A percentile compares a stretch with the other conserved stretches of the same genome.
These are phyloP conservation scores for Rhingia rostrata DNA, from an alignment of 2,888 invertebrate genomes.

Conservation along the genomic window DNA sequence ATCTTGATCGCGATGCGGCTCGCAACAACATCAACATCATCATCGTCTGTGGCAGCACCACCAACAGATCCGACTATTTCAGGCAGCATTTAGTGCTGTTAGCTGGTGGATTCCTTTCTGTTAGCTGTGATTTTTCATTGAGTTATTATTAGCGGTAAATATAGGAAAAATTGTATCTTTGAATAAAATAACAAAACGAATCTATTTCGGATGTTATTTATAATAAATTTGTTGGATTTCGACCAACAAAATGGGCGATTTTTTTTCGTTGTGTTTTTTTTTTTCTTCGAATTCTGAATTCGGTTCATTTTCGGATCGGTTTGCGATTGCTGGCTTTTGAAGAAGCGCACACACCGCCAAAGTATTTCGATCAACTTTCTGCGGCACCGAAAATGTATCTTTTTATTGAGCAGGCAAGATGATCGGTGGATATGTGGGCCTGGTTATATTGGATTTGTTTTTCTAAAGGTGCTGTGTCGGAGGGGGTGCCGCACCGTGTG, in stretches of 20 bases:
- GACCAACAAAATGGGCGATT: slow-evolving; percentile 65
- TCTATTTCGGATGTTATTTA: slow-evolving; percentile 74
- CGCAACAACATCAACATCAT: slow-evolving; percentile 44
- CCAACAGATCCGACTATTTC: slow-evolving; percentile 19
- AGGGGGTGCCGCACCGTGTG: slow-evolving; percentile 8
- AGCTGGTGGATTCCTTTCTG: slow-evolving; percentile 63
- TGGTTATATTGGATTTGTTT: slow-evolving; percentile 43
- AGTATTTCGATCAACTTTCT: slow-evolving; percentile 62
- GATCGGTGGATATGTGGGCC: slow-evolving; percentile 28
- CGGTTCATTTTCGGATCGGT: slow-evolving; percentile 45
- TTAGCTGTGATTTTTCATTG: slow-evolving; percentile 71
- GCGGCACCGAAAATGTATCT: slow-evolving; percentile 44
- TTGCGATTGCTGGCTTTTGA: slow-evolving; percentile 23
- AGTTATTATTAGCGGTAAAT: slow-evolving; percentile 75
- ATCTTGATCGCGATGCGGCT: slow-evolving; percentile 47
- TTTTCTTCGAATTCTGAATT: slow-evolving; percentile 25
- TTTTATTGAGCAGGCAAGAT: slow-evolving; percentile 43
- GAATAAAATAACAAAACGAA: slow-evolving; percentile 74
- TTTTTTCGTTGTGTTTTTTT: slow-evolving; percentile 6
- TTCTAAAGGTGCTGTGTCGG: slow-evolving; percentile 24
- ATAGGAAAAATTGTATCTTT: slow-evolving; percentile 74
- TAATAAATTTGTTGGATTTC: slow-evolving; percentile 75
- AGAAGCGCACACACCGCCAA: not conserved
- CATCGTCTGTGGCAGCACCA: not conserved
- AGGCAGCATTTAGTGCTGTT: slow-evolving; percentile 46